Evolutionary conservation across 2,797 vertebrate species (phyloP).

Genomic region (Petrocephalus sullivani): DNA sequence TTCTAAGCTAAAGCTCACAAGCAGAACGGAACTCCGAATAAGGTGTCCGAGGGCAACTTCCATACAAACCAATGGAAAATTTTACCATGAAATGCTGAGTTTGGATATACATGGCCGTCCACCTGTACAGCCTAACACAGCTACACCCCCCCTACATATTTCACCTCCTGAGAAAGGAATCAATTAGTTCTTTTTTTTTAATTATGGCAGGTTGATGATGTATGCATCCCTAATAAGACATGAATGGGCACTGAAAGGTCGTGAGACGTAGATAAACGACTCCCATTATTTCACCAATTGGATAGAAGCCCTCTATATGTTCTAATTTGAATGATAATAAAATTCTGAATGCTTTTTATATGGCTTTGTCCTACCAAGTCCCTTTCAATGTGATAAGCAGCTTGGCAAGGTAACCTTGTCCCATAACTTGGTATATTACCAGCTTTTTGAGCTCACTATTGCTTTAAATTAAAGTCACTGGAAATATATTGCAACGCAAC

Average conservation of each 20-base stretch:
- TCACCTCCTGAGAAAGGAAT: slow-evolving; percentile 48
- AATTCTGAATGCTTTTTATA: slow-evolving; percentile 60
- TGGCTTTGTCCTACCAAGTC: slow-evolving; percentile 69
- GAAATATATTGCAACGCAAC: slow-evolving; percentile 47
- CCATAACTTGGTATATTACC: slow-evolving; percentile 54
- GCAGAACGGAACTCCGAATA: slow-evolving; percentile 34
- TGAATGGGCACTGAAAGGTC: slow-evolving; percentile 78
- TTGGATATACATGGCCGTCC: slow-evolving; percentile 33
- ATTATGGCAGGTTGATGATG: slow-evolving; percentile 74
- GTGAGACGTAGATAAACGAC: slow-evolving; percentile 74
- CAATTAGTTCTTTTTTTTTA: slow-evolving; percentile 71
- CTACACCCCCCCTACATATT: slow-evolving; percentile 38
- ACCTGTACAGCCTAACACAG: background rate
- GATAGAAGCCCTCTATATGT: slow-evolving; percentile 76
- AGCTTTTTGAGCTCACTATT: slow-evolving; percentile 49
- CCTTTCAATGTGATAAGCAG: slow-evolving; percentile 68
- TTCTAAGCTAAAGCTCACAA: slow-evolving; percentile 53
- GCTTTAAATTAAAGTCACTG: slow-evolving; percentile 53
- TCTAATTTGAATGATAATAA: slow-evolving; percentile 85
- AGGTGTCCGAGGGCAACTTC: background rate
- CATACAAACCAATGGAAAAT: slow-evolving; percentile 39
- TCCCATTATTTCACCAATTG: slow-evolving; percentile 75
- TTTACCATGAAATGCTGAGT: slow-evolving; percentile 42
- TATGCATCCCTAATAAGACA: slow-evolving; percentile 74
- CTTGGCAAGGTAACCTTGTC: slow-evolving; percentile 75